These are phyloP conservation scores for Hylaea fasciaria DNA, from an alignment of 2,888 invertebrate genomes.

Conservation along the genomic window DNA sequence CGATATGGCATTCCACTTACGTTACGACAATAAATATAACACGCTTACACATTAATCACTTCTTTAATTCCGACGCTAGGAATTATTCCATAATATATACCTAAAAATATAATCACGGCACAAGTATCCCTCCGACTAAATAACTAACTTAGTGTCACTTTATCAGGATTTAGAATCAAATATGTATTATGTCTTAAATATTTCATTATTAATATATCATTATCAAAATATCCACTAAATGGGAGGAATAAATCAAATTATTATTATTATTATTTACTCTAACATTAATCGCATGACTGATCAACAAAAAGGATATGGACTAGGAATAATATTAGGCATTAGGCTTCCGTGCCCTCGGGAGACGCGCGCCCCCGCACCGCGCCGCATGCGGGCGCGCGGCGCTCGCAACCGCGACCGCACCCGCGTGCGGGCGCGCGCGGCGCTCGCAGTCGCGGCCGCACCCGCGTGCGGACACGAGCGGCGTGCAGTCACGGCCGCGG, in stretches of 20 bases:
- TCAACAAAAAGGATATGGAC: constrained; percentile 85
- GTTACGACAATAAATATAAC: constrained; percentile 85
- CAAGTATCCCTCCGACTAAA: constrained; percentile 86
- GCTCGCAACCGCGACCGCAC: background rate
- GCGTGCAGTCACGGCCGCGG: constrained; percentile 41
- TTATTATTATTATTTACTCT: constrained; percentile 83
- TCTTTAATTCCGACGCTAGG: constrained; percentile 85
- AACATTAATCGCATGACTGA: constrained; percentile 85
- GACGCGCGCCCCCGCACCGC: constrained; percentile 49
- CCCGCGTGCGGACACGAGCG: background rate
- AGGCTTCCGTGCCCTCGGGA: constrained; percentile 75
- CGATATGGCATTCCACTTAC: constrained; percentile 85
- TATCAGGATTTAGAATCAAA: constrained; percentile 86
- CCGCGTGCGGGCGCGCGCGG: background rate
- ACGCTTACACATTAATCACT: constrained; percentile 85
- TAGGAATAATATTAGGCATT: constrained; percentile 84
- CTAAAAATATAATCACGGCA: constrained; percentile 86
- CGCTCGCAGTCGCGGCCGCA: constrained; percentile 37
- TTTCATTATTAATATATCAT: constrained; percentile 86
- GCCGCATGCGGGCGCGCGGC: constrained; percentile 28
- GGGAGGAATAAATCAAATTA: constrained; percentile 86
- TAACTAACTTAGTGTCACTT: constrained; percentile 85
- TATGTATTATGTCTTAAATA: constrained; percentile 86
- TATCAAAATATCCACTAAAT: constrained; percentile 86
- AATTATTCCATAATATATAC: constrained; percentile 85